These are phyloP conservation scores for Pterocles burchelli DNA, from an alignment of 2,113 vertebrate species.

Conservation along the genomic window DNA sequence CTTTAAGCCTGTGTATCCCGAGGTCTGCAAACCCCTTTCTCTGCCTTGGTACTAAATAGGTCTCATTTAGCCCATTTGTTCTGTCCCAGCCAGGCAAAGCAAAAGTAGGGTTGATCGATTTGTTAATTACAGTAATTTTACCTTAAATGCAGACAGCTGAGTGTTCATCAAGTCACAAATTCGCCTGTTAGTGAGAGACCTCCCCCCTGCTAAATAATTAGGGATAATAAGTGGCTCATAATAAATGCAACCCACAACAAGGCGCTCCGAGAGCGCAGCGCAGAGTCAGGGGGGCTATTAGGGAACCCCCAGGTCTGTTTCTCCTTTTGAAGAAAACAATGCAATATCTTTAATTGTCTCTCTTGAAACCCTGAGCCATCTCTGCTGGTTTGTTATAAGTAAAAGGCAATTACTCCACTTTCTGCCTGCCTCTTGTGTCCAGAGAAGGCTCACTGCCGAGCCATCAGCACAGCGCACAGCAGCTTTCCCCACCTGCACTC, in stretches of 20 bases:
- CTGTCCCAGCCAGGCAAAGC: conserved; percentile 59
- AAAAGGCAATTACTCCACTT: conserved; percentile 42
- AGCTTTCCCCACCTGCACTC: neutral
- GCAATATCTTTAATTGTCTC: conserved; percentile 54
- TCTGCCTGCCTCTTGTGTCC: conserved; percentile 15
- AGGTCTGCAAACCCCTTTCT: neutral
- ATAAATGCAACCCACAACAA: conserved; percentile 68
- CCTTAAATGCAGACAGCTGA: conserved; percentile 79
- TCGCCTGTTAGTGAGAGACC: conserved; percentile 61
- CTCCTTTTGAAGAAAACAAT: conserved; percentile 41
- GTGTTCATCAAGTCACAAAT: conserved; percentile 71
- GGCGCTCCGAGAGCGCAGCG: accelerated
- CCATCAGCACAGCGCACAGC: neutral
- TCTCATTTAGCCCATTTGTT: conserved; percentile 71
- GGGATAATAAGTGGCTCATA: conserved; percentile 74
- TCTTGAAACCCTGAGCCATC: conserved; percentile 23
- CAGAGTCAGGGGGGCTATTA: conserved; percentile 49
- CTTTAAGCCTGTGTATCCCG: neutral
- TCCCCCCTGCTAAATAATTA: conserved; percentile 76
- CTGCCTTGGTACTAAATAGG: neutral
- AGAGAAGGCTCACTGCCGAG: neutral
- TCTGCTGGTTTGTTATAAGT: conserved; percentile 30
- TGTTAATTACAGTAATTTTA: conserved; percentile 85
- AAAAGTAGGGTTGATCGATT: conserved; percentile 68
- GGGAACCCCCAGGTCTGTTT: conserved; percentile 43